Base-by-base conservation (phyloP, 2,797 vertebrate species). In the Apogon hyalosoma region DNA sequence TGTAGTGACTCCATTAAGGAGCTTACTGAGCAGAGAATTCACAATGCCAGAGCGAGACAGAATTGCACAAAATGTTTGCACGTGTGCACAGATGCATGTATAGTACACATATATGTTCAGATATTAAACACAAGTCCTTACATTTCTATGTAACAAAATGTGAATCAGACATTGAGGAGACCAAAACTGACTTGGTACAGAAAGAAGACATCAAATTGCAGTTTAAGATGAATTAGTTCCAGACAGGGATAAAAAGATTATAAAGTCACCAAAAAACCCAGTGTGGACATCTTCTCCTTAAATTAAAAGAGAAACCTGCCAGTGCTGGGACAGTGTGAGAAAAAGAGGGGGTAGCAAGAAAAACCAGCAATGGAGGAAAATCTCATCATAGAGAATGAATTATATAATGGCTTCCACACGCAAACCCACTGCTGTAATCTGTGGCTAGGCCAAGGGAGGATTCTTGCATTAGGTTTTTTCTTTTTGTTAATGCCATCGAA, bases 341-440 rank as follows among this genome's bases (percentile, higher is more conserved):
- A 75, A 74, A 36, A 11, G 68, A 40, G 47, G 57, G 54, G 51
- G 33, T 50, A 54, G 75, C 69, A 76, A 86, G 79, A 67, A 80
- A 87, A 87, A 78, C 63, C 80, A 79, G 84, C 57, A 68, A 78
- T 71, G 80, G 80, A 76, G 77, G 73, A 85, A 89, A 93, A 93
- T 90, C 85, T 91, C 82, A 91, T 92, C 84, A 84, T 57, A 66
- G 87, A 90, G 88, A 91, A 91, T 91, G 79, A 92, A 91, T 92
- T 91, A 92, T 91, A 91, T 93, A 92, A 93, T 83, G 80, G 83
- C 73, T 76, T 88, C 83, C 79, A 78, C 88, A 90, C 69, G 80
- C 86, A 85, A 91, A 85, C 88, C 86, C 72, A 73, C 82, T 71
- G 80, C 86, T 89, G 86, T 92, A 92, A 93, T 93, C 91, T 91